These are phyloP conservation scores for Eulemur rufifrons DNA, from an alignment of 2,113 vertebrate species.

Conservation along the genomic window DNA sequence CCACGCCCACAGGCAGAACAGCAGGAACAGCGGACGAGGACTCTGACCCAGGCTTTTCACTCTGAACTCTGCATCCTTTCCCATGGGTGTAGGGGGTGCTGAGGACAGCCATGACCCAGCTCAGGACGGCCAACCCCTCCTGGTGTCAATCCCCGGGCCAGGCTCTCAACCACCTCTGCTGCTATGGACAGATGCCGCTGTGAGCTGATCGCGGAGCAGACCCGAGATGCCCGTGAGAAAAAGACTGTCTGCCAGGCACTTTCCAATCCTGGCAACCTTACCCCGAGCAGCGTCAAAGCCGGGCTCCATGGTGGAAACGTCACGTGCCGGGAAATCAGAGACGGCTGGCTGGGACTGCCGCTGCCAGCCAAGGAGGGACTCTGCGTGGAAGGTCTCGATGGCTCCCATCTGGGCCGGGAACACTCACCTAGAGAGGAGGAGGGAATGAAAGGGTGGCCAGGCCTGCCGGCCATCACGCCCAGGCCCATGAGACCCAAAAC, in stretches of 20 bases:
- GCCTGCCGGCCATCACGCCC: background rate
- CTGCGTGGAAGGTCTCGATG: conserved; percentile 87
- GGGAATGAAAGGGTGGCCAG: background rate
- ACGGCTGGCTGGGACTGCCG: conserved; percentile 87
- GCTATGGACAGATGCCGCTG: rapidly evolving
- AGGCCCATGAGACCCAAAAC: no score
- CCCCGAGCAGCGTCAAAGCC: conserved; percentile 89
- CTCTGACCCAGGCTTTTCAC: background rate
- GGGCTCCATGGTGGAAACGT: conserved; percentile 87
- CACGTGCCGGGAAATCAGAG: conserved; percentile 87
- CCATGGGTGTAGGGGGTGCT: background rate
- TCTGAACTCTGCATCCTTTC: background rate
- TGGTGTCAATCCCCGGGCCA: background rate
- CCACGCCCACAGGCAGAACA: background rate
- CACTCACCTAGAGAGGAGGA: conserved; percentile 86
- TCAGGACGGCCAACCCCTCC: background rate
- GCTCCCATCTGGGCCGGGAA: conserved; percentile 86
- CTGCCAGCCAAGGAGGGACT: conserved; percentile 89
- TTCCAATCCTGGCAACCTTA: conserved; percentile 65
- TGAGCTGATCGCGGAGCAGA: background rate
- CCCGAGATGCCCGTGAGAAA: background rate
- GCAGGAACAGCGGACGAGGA: no score
- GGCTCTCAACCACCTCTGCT: background rate
- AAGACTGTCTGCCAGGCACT: rapidly evolving
- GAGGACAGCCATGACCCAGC: background rate